Evolutionary conservation across 2,113 vertebrate genomes (phyloP), one percentile per base, ranked within the genome.

Genomic region (Elaphurus davidianus): DNA sequence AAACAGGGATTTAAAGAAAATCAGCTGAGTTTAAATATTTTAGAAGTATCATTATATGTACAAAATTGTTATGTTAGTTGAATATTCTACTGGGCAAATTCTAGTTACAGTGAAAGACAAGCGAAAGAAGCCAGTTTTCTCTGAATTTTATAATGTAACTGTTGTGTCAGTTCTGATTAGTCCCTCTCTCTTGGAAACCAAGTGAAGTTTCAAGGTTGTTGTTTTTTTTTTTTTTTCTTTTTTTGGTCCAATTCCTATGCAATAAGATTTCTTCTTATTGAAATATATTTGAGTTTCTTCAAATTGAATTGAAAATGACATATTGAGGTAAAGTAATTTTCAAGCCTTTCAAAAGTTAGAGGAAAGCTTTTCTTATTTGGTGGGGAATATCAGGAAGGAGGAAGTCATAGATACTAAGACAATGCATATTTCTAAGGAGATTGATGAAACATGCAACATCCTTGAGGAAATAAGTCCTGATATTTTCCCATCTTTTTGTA

Each of bases 281-380:
- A 95, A 82, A 96, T 76, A 8, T 87, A 59, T 85, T 94, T 95
- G 30, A 92, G 71, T 90, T 87, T 91, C 74, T 93, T 94, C 64
- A 45, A 47, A 81, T 92, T 90, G 45, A 97, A 95, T 87, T 84
- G 64, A 67, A 97, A 97, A 88, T 92, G 52, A 76, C 12, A 76
- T 71, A 94, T 71, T 47, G 82, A 95, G 28, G 81, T 90, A 97
- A 97, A 96, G 25, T 54, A 95, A 95, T 54, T 85, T 96, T 84
- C 19, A 95, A 90, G 74, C 30, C 45, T 82, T 95, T 97, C n/a
- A 85, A 94, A 96, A 95, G n/a, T 64, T 3, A 97, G 78, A 89
- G 5, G 21, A 82, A 82, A 88, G 28, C 71, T 28, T 95, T 94
- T 86, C 59, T 91, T 81, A 59, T 67, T 83, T 98, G 87, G 79